These are phyloP conservation scores for Thermophis baileyi DNA, from an alignment of 2,113 vertebrate genomes.

Conservation along the genomic window DNA sequence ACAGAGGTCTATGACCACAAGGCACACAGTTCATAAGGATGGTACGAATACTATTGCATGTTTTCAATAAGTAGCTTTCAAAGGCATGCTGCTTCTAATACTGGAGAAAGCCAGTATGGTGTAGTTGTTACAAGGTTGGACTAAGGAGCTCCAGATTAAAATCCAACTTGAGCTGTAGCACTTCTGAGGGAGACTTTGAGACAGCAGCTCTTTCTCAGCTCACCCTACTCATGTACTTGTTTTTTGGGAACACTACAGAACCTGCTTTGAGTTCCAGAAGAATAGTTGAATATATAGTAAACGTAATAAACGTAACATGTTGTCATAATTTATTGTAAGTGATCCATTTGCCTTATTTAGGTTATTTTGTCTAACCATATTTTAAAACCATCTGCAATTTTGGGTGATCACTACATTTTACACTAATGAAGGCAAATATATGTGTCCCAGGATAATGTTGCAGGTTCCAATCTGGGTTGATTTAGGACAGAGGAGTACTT, in stretches of 20 bases:
- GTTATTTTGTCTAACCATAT: not conserved
- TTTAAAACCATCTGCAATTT: not conserved
- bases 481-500: not conserved
- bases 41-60: not conserved
- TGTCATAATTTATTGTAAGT: not conserved
- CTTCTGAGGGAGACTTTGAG: not conserved
- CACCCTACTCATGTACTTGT: not conserved
- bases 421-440: not conserved
- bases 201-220: not conserved
- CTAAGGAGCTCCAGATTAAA: not conserved
- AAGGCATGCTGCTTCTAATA: not conserved
- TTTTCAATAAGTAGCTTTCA: not conserved
- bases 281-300: not conserved
- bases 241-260: not conserved
- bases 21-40: not conserved
- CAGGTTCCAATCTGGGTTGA: not conserved
- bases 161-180: not conserved
- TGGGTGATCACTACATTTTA: not conserved
- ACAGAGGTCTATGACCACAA: not conserved
- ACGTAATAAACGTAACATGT: not conserved
- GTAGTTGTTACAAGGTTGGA: not conserved
- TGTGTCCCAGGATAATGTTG: not conserved
- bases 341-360: not conserved
- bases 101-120: not conserved
- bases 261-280: not conserved